Base-by-base conservation (phyloP, 2,797 vertebrate genomes). In the Galagoides demidoff region DNA sequence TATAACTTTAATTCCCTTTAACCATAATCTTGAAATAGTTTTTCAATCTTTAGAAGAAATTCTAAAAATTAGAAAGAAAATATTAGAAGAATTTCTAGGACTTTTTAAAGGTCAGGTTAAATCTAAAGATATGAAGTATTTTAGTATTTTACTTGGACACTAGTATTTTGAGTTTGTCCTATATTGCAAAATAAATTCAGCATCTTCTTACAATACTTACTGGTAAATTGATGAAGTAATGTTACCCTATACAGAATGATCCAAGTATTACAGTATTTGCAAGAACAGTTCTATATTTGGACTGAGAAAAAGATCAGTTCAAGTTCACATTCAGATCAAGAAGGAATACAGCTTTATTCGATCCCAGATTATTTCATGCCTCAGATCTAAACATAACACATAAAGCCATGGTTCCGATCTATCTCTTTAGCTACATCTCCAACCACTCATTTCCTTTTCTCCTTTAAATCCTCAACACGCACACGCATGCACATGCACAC, bases 81-180 rank as follows among this genome's bases (percentile, higher is more conserved):
- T 52, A 66, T 66, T 66, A 66, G 7, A 66, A 66, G 64, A 66
- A 66, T 83, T 64, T 91, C 52, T 57, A 79, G 64, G 22, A 59
- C n/a, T 81, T 92, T 86, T 45, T 74, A 68, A 59, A 63, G 10
- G 27, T 85, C 49, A 70, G 22, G 73, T 59, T 52, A 89, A 66
- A 64, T 76, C 59, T 70, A 89, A 82, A 68, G 7, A 39, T 17
- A 70, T 31, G 22, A 61, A 49, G 79, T 34, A 68, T 68, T 52
- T 79, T 79, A 88, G 83, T 39, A 95, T 79, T 71, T 55, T 37
- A 81, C 20, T 55, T 82, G 23, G 45, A 45, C 25, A 89, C 12
- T 82, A 59, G 39, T 85, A 89, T 49, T 90, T 45, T 93, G n/a
- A 89, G 78, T 84, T 95, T 79, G 93, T 52, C 34, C 55, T n/a